Conservation (phyloP, 2,888 invertebrate species). For the Hermaeophaga mercurialis region DNA sequence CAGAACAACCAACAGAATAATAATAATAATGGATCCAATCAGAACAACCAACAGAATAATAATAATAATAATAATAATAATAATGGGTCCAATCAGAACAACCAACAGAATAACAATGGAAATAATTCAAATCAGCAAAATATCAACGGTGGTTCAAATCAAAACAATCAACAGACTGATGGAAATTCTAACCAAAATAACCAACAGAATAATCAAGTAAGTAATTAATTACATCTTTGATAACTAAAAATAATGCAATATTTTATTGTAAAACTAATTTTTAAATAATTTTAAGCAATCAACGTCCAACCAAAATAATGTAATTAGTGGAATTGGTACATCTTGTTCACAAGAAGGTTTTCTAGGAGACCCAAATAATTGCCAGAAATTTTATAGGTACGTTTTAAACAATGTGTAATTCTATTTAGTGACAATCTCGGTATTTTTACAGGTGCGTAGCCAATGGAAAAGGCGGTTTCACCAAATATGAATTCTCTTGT, state of each 20-base stretch:
- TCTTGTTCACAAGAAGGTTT: slow-evolving; percentile 48
- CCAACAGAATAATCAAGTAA: slow-evolving; percentile 39
- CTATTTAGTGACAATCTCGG: neutral
- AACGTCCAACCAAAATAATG: slow-evolving; percentile 21
- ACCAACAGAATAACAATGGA: slow-evolving; percentile 9
- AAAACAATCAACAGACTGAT: slow-evolving; percentile 12
- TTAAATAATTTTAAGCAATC: slow-evolving; percentile 24
- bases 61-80: neutral
- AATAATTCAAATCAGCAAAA: slow-evolving; percentile 17
- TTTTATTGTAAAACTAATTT: too few relatives aligned
- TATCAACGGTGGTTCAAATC: neutral
- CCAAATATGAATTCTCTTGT: slow-evolving; percentile 70
- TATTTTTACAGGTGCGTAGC: slow-evolving; percentile 70
- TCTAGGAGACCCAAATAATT: slow-evolving; percentile 47
- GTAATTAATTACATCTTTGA: too few relatives aligned
- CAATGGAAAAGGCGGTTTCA: slow-evolving; percentile 61
- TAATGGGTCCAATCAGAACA: neutral
- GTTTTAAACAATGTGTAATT: neutral
- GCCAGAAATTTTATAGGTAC: slow-evolving; percentile 52
- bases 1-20: slow-evolving; percentile 16
- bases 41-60: slow-evolving; percentile 11
- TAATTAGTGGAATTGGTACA: slow-evolving; percentile 34
- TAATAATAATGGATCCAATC: slow-evolving; percentile 7
- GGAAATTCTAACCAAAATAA: slow-evolving; percentile 1
- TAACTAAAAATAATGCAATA: too few relatives aligned